Conservation (phyloP, 2,797 vertebrate genomes). For the Acanthurus leucopareius region DNA sequence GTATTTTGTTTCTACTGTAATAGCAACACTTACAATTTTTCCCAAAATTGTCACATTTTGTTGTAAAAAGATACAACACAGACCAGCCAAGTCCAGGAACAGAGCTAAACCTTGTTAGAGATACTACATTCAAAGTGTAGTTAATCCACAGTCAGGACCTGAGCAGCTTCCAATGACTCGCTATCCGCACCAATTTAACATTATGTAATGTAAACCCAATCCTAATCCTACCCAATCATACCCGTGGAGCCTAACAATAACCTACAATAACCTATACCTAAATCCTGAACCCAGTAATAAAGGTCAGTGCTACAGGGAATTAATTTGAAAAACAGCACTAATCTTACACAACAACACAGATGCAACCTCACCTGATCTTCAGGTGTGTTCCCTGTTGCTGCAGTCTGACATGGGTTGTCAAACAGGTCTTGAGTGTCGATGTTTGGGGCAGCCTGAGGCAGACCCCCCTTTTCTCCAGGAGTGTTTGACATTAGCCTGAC, state of each 20-base stretch:
- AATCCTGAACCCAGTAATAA: background rate
- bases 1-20: background rate
- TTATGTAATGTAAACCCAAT: background rate
- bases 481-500: conserved; percentile 75
- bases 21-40: background rate
- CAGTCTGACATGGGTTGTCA: conserved; percentile 36
- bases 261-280: background rate
- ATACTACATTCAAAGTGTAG: background rate
- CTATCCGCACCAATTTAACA: too few relatives aligned
- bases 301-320: background rate
- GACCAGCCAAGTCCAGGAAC: background rate
- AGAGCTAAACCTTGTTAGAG: conserved; percentile 2
- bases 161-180: background rate
- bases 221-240: background rate
- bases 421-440: conserved; percentile 42
- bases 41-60: conserved; percentile 5
- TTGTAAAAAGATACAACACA: background rate
- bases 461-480: conserved; percentile 63
- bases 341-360: background rate
- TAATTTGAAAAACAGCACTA: background rate
- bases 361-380: conserved; percentile 66
- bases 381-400: conserved; percentile 37
- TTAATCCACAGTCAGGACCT: background rate
- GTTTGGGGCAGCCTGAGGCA: conserved; percentile 57
- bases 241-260: too few relatives aligned